Conservation (phyloP, 2,888 invertebrate genomes). For the Ophion slaviceki region DNA sequence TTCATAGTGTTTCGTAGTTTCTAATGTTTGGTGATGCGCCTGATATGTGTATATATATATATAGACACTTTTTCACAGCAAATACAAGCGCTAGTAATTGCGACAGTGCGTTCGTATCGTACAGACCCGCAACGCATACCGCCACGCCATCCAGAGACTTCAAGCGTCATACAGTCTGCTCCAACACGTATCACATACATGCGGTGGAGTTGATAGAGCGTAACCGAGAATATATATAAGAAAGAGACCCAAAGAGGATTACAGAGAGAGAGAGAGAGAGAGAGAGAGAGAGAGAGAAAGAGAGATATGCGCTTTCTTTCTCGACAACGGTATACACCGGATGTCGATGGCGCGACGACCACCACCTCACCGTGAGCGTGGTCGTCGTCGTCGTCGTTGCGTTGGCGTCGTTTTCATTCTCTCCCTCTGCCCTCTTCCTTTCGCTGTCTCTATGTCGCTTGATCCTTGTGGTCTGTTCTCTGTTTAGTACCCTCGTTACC, state of each 20-base stretch:
- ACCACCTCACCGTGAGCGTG: slow-evolving; percentile 27
- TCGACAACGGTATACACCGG: slow-evolving; percentile 10
- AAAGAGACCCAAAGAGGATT: neutral
- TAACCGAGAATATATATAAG: neutral
- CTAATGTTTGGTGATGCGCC: too few relatives aligned
- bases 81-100: slow-evolving; percentile 48
- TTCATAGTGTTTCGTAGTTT: too few relatives aligned
- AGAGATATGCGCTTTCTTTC: slow-evolving; percentile 47
- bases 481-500: slow-evolving; percentile 58
- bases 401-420: slow-evolving; percentile 35
- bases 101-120: slow-evolving; percentile 70
- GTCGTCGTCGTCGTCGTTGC: slow-evolving; percentile 23
- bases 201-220: slow-evolving; percentile 8
- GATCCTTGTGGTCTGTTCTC: slow-evolving; percentile 22
- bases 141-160: slow-evolving; percentile 72
- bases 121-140: slow-evolving; percentile 60
- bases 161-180: slow-evolving; percentile 77
- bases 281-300: slow-evolving; percentile 11
- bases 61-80: neutral
- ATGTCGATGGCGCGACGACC: slow-evolving; percentile 44
- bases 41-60: too few relatives aligned
- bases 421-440: slow-evolving; percentile 15
- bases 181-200: slow-evolving; percentile 50
- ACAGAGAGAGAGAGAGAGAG: slow-evolving; percentile 10
- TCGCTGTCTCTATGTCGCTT: slow-evolving; percentile 5